phyloP scores from a whole-genome alignment of 2,888 invertebrate genomes.

The Xestia sexstrigata region DNA sequence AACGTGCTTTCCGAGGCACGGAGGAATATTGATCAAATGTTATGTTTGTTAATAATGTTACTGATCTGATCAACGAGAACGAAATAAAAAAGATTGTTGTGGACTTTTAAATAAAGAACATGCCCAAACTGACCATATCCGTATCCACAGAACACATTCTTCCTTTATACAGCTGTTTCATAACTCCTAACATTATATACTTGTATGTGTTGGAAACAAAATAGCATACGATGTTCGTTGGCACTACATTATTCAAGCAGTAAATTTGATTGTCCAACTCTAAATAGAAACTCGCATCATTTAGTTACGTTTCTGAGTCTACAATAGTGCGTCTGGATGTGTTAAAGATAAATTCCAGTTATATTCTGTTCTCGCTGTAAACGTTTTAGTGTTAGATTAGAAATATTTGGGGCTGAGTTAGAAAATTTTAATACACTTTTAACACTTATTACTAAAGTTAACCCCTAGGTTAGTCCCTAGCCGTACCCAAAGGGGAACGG shows the following conservation, averaged over 20 bases:
- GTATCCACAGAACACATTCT: neutral
- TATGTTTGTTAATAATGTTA: too few relatives aligned
- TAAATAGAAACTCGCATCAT: conserved; percentile 74
- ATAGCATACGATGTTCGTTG: conserved; percentile 73
- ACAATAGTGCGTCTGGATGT: conserved; percentile 48
- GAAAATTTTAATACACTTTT: neutral
- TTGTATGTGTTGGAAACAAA: conserved; percentile 70
- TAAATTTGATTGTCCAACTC: conserved; percentile 78
- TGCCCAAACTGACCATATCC: conserved; percentile 11
- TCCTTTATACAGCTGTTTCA: neutral
- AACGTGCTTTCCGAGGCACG: too few relatives aligned
- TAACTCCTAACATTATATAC: conserved; percentile 54
- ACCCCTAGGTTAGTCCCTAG: too few relatives aligned
- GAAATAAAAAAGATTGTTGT: neutral
- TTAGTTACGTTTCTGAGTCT: conserved; percentile 63
- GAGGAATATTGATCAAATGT: too few relatives aligned
- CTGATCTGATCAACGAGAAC: neutral
- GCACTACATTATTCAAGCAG: conserved; percentile 78
- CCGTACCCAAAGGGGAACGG: too few relatives aligned
- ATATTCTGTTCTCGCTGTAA: neutral
- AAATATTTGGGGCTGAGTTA: neutral
- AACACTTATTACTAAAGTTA: too few relatives aligned
- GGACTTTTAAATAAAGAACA: neutral
- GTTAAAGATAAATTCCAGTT: conserved; percentile 36
- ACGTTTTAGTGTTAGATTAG: neutral